Evolutionary conservation across 2,113 vertebrate genomes (phyloP), one percentile per base, ranked within the genome.

Genomic region (Corapipo altera): DNA sequence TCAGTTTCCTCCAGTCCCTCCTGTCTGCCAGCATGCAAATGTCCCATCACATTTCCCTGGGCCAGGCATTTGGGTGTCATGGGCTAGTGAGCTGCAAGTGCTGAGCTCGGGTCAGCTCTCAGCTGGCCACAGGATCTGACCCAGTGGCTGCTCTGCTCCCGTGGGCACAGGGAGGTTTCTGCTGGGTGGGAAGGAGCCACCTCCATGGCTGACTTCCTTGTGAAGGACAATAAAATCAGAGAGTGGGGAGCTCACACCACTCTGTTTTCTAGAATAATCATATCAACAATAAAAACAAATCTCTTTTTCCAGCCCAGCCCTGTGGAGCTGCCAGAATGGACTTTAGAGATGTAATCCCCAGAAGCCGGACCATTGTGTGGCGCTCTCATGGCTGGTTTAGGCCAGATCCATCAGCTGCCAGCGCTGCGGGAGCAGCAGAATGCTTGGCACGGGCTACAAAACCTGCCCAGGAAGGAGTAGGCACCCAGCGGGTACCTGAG

Each of bases 61-160:
- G 41, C 28, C 5, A 0, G 80, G 54, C 0, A 4, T 23, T 1
- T 0, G 1, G 20, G 21, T 14, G 2, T 37, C 3, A 4, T 4
- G 49, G 49, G 39, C 58, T 77, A 61, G 27, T 0, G 5, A 73
- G 57, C 51, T 1, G 1, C 44, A 5, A 18, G 37, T 32, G 76
- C 55, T 1, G 3, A 57, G 26, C 28, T 66, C 0, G 0, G 28
- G 55, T n/a, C 2, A 1, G 54, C 46, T 75, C 22, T 28, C 1
- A 1, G 64, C 30, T 5, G 46, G 37, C 27, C 15, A 1, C 73
- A 26, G 64, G 22, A 43, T 22, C 77, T 2, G 1, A 15, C 39
- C 74, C 7, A 4, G n/a, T 0, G 4, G 30, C 52, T 24, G 39
- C 57, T 27, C 43, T 35, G 67, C 64, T 77, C 51, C 72, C 7